Conservation (phyloP, 2,797 vertebrate species). For the Podarcis siculus region DNA sequence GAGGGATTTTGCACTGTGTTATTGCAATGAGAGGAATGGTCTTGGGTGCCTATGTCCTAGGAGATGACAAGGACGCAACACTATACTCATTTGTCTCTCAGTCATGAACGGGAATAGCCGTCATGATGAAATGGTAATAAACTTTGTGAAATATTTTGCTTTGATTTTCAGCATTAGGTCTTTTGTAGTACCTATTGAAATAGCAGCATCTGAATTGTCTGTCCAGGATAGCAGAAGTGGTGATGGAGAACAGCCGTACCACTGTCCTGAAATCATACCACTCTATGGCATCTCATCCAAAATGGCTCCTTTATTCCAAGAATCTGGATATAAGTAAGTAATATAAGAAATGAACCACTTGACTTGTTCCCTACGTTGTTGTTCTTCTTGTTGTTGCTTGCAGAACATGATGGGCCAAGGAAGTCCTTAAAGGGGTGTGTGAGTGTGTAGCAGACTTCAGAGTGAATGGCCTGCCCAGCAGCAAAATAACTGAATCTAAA, state of each 20-base stretch:
- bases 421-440: neutral
- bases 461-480: neutral
- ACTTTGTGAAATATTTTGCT: conserved; percentile 23
- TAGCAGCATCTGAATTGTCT: conserved; percentile 54
- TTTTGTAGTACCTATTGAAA: conserved; percentile 80
- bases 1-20: neutral
- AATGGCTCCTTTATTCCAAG: conserved; percentile 89
- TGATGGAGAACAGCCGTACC: conserved; percentile 81
- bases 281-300: conserved; percentile 88
- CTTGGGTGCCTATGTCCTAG: neutral
- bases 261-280: conserved; percentile 88
- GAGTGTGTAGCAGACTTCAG: neutral
- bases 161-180: conserved; percentile 79
- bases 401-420: neutral
- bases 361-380: neutral
- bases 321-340: conserved; percentile 87
- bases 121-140: neutral
- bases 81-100: neutral
- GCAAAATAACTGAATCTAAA: neutral
- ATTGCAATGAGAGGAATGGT: neutral
- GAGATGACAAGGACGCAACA: fast-evolving
- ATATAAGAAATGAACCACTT: neutral
- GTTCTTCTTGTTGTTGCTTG: neutral
- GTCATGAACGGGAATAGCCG: neutral
- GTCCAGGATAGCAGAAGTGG: conserved; percentile 71